Percentiles rank a stretch among this genome's conserved stretches.
These are phyloP conservation scores for Lycia hirtaria DNA, from an alignment of 2,888 invertebrate species.

Conservation along the genomic window DNA sequence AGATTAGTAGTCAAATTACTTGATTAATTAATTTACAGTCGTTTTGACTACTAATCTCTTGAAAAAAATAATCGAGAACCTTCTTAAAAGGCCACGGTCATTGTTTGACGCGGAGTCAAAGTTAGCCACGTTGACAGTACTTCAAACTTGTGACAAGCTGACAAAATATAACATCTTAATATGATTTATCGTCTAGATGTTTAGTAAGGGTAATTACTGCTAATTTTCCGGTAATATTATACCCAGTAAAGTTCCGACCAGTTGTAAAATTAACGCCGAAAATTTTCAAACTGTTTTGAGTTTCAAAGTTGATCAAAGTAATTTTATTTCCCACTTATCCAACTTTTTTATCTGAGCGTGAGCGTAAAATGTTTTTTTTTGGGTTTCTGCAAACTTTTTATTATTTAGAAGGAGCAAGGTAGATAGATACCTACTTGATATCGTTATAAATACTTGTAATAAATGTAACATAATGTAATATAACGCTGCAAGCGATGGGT, in stretches of 20 bases:
- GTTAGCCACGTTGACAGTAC: no score
- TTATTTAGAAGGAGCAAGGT: no score
- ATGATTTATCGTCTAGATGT: constrained; percentile 6
- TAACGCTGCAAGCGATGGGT: no score
- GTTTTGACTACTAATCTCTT: no score
- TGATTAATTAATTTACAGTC: no score
- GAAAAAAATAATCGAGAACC: no score
- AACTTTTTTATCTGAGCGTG: constrained; percentile 3
- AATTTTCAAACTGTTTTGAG: constrained; percentile 16
- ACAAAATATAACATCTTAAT: background rate
- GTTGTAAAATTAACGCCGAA: constrained; percentile 15
- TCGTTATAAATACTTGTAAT: no score
- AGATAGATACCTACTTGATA: no score
- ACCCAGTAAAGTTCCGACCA: constrained; percentile 8
- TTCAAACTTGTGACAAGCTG: background rate
- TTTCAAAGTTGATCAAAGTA: constrained; percentile 11
- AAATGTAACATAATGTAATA: no score
- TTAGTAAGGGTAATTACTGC: constrained; percentile 12
- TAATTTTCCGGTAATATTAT: constrained; percentile 8
- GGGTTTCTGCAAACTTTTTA: constrained; percentile 3
- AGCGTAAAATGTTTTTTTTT: background rate
- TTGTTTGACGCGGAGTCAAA: no score
- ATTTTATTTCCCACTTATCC: constrained; percentile 12
- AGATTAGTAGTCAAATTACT: no score
- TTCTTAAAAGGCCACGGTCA: no score